Evolutionary conservation across 2,888 invertebrate genomes (phyloP), one percentile per base, ranked within the genome.

Genomic region (Cataglyphis cursor): DNA sequence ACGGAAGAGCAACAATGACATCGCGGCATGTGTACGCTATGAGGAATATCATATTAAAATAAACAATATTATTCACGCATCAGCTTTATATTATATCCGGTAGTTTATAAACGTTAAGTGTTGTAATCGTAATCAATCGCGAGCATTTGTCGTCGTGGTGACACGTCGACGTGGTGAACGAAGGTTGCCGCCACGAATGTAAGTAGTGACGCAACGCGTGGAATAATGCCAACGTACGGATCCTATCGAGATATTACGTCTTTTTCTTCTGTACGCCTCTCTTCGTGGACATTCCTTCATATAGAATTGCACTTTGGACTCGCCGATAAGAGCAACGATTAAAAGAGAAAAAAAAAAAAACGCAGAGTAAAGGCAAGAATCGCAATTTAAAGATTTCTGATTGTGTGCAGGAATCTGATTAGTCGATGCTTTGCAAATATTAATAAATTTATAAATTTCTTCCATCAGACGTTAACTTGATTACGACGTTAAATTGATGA

Each of bases 281-380:
- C 38, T 21, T 38, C 8, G 38, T 64, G 15, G 21, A 64, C 21
- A 21, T 38, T 62, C 21, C 18, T 44, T 62, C 68, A n/a, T 62
- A 21, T 35, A 9, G 18, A 41, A 51, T 75, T 75, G 82, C 76
- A 84, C 84, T 84, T 84, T 65, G 75, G 82, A 84, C 84, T 64
- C 51, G 31, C n/a, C 48, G 62, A 68, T 72, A 28, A 21, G 28
- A 64, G 24, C 24, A n/a, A 28, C 3, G 64, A 61, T 57, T 48
- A 21, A 4, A 21, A 35, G 28, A 3, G 57, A n/a, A 48, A 21
- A 61, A 28, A 57, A 70, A 21, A 64, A 80, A 31, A 57, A n/a
- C n/a, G n/a, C n/a, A n/a, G n/a, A 18, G 38, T 35, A 28, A 24
- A 15, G 15, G 48, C 35, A 18, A 51, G 54, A 38, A 38, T 65